phyloP scores from a whole-genome alignment of 2,797 vertebrate genomes.

The Brotula barbata region DNA sequence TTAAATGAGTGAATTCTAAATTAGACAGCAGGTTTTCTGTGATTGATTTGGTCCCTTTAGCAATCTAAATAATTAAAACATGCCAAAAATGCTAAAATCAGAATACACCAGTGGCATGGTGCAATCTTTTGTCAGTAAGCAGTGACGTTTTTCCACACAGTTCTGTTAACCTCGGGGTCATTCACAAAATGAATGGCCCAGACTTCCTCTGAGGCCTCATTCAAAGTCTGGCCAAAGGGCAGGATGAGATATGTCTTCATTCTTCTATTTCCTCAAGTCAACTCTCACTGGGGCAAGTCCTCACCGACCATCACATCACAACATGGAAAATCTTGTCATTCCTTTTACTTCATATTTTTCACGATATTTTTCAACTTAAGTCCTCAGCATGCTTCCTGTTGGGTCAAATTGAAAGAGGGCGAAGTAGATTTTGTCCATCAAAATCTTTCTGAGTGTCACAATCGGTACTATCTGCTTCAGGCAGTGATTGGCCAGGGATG shows the following conservation, averaged over 20 bases:
- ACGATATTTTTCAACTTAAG: neutral
- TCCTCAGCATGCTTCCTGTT: too few relatives aligned
- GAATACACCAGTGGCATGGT: slow-evolving; percentile 2
- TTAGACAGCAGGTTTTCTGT: neutral
- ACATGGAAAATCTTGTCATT: slow-evolving; percentile 3
- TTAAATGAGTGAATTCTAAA: neutral
- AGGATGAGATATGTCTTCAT: slow-evolving; percentile 40
- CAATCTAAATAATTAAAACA: slow-evolving; percentile 2
- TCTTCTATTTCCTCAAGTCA: slow-evolving; percentile 42
- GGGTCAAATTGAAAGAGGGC: too few relatives aligned
- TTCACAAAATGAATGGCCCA: slow-evolving; percentile 39
- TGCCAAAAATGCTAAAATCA: neutral
- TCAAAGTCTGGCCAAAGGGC: slow-evolving; percentile 55
- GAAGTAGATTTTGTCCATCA: too few relatives aligned
- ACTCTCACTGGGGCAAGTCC: slow-evolving; percentile 18
- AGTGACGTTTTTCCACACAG: slow-evolving; percentile 22
- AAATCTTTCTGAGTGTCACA: too few relatives aligned
- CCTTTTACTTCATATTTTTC: slow-evolving; percentile 2
- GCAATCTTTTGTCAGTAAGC: slow-evolving; percentile 27
- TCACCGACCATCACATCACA: slow-evolving; percentile 17
- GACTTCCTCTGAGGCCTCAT: slow-evolving; percentile 54
- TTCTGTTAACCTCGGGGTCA: slow-evolving; percentile 49
- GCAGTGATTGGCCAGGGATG: too few relatives aligned
- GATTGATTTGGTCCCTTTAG: neutral
- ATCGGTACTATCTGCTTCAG: too few relatives aligned